Base-by-base conservation (phyloP, 2,888 invertebrate genomes). In the Exocentrus adspersus region DNA sequence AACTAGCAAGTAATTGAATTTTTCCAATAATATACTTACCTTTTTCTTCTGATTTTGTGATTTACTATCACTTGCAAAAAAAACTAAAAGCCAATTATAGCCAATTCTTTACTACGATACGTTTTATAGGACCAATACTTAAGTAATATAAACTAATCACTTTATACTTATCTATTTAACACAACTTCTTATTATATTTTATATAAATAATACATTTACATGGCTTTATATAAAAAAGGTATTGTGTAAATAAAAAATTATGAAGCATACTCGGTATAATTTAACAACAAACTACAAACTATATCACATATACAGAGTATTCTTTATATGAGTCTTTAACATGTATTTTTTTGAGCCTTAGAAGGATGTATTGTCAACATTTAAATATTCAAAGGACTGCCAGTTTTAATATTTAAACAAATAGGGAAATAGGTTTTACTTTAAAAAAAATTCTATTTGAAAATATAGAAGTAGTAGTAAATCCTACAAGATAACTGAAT, bases 231-330 rank as follows among this genome's bases (percentile, higher is more conserved):
- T 56, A 56, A 56, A 56, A 54, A 56, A 56, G 60, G 52, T 64
- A 60, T 62, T 32, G 42, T 64, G 37, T 64, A 43, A 53, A 62
- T 65, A 61, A 66, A 68, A 65, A 69, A 66, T 60, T 60, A 69
- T 51, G 58, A 69, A 70, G 68, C 71, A 70, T 71, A 68, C 68
- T 70, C 66, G 56, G 62, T 71, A 72, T 69, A 46, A 60, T 65
- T 66, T 66, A 71, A 74, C 69, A 68, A 72, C 71, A 65, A 64
- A 73, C 77, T 77, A 77, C 72, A 76, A 74, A 74, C 77, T 77
- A 77, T 77, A 77, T 77, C 77, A 77, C 77, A 77, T 77, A 75
- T 76, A 77, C 73, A 75, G 77, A 77, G 77, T 77, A 77, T 77
- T 77, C 67, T 73, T 75, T 72, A 69, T 67, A 70, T 71, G 71